Percentiles rank a stretch among this genome's conserved stretches.
Conservation (phyloP, 2,113 vertebrate species). For the Formicarius rufipectus region DNA sequence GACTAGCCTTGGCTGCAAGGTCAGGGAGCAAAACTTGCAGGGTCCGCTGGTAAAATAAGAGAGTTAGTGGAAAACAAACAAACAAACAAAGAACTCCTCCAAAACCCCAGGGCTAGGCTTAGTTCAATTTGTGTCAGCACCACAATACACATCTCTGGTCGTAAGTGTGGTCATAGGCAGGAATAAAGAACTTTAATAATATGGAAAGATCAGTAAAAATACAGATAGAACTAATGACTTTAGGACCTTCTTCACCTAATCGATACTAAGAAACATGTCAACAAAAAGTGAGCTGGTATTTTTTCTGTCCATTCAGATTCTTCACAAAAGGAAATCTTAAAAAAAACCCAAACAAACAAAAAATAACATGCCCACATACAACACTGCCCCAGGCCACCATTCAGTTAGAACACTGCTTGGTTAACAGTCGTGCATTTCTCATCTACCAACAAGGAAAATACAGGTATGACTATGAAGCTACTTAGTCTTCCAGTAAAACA, state of each 20-base stretch:
- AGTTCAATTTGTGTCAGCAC: background rate
- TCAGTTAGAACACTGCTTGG: background rate
- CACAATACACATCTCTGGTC: background rate
- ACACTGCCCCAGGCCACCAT: background rate
- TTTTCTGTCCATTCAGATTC: background rate
- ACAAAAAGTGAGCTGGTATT: background rate
- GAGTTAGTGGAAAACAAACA: background rate
- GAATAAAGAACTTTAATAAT: background rate
- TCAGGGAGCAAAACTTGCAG: slow-evolving; percentile 94
- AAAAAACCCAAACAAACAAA: background rate
- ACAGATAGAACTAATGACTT: background rate
- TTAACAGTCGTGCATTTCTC: background rate
- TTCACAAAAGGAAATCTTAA: background rate
- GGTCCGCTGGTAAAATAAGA: slow-evolving; percentile 80
- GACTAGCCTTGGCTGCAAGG: slow-evolving; percentile 93
- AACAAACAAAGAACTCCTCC: background rate
- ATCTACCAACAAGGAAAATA: background rate
- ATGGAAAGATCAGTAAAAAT: background rate
- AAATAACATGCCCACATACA: background rate
- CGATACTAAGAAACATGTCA: background rate
- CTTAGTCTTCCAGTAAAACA: background rate
- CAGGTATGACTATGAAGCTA: background rate
- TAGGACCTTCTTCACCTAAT: background rate
- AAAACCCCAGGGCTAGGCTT: background rate
- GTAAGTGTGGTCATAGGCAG: background rate